Base-by-base conservation (phyloP, 2,888 invertebrate species). In the Palloptera scutellata region DNA sequence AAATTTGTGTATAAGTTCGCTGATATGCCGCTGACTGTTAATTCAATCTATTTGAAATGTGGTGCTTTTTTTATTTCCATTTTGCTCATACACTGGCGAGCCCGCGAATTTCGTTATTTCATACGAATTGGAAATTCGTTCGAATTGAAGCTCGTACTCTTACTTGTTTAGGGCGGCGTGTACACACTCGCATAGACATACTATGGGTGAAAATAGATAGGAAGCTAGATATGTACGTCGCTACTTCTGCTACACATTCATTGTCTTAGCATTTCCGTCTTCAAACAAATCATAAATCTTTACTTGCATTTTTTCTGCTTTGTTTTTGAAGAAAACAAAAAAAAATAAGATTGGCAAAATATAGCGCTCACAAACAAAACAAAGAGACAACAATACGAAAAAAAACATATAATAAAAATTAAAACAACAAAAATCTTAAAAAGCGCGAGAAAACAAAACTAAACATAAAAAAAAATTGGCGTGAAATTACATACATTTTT, bases 401-500 rank as follows among this genome's bases (percentile, higher is more conserved):
- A 58, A 63, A 45, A 30, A 48, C 55, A 67, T 61, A 70, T 70
- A 72, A 72, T 65, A 73, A 72, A 70, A 71, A 64, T 58, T 30
- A 67, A 67, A 67, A 59, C 58, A 62, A 65, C 60, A 60, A 30
- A 30, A 30, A 30, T 30, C 30, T 30, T 30, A 30, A 48, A 52
- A 70, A 67, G 42, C n/a, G 69, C 54, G 6, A 75, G 72, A 75
- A 78, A 72, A 79, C 75, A 75, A 78, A 76, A 74, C 41, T n/a
- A n/a, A n/a, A 20, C 17, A 19, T n/a, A n/a, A n/a, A 61, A 74
- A 79, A 76, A 78, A 81, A 79, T 82, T 83, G 84, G 84, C 83
- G 83, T 83, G 82, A 83, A 84, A 83, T 83, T 81, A 82, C 81
- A 81, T 73, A 61, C 68, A 78, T 76, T 73, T 79, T 77, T 76